phyloP scores from a whole-genome alignment of 2,888 invertebrate species.

The Lordiphosa fenestrarum region DNA sequence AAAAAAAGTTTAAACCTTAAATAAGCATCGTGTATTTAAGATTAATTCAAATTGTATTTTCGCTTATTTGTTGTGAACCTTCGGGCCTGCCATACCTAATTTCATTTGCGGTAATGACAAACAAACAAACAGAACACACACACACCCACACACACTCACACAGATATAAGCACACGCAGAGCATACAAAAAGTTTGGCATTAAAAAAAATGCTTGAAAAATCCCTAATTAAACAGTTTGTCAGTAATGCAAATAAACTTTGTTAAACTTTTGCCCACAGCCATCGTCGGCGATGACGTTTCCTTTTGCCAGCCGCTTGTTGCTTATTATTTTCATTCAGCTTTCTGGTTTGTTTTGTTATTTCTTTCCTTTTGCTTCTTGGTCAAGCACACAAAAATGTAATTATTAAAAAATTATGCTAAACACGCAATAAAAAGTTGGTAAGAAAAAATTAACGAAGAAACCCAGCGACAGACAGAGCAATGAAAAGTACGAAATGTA shows the following conservation, averaged over 20 bases:
- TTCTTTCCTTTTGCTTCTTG: conserved; percentile 27
- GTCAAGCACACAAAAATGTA: conserved; percentile 72
- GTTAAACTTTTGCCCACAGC: conserved; percentile 64
- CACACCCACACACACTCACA: conserved; percentile 8
- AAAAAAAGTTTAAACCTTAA: background rate
- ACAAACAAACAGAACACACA: conserved; percentile 13
- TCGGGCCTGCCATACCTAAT: conserved; percentile 47
- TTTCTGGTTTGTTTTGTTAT: conserved; percentile 10
- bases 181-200: conserved; percentile 46
- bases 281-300: conserved; percentile 40
- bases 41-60: conserved; percentile 42
- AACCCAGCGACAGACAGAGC: conserved; percentile 33
- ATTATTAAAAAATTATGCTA: conserved; percentile 76
- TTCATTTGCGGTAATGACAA: conserved; percentile 41
- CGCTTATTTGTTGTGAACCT: conserved; percentile 21
- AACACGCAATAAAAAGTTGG: conserved; percentile 73
- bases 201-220: conserved; percentile 61
- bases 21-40: conserved; percentile 14
- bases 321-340: conserved; percentile 54
- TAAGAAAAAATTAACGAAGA: conserved; percentile 69
- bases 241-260: conserved; percentile 74
- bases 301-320: conserved; percentile 33
- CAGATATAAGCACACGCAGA: conserved; percentile 27
- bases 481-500: conserved; percentile 38
- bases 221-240: conserved; percentile 74